Evolutionary conservation across 2,888 invertebrate species (phyloP).

Genomic region (Entomobrya multifasciata): DNA sequence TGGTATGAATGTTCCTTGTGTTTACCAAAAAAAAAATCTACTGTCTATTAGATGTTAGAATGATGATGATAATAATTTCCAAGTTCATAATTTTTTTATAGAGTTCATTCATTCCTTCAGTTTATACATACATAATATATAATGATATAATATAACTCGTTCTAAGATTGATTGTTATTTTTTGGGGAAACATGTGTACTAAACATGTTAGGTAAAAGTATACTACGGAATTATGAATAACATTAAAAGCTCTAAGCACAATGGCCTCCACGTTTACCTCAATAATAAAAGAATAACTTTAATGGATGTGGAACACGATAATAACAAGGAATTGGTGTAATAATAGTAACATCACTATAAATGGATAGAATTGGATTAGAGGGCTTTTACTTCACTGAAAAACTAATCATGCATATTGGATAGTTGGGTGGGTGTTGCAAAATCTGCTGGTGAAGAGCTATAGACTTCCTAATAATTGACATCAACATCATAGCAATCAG

Average conservation of each 20-base stretch:
- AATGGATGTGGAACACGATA: slow-evolving; percentile 28
- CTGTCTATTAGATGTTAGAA: neutral
- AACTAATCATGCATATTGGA: slow-evolving; percentile 66
- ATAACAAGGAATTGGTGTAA: neutral
- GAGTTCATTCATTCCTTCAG: slow-evolving; percentile 59
- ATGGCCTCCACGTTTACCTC: no score
- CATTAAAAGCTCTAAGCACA: no score
- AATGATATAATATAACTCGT: no score
- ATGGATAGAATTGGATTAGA: slow-evolving; percentile 40
- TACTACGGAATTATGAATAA: no score
- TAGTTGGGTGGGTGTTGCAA: slow-evolving; percentile 63
- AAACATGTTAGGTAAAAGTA: no score
- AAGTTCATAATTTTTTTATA: slow-evolving; percentile 58
- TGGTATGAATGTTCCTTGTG: slow-evolving; percentile 85
- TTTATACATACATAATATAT: no score
- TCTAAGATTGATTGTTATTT: slow-evolving; percentile 37
- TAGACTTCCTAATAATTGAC: slow-evolving; percentile 14
- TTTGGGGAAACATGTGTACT: neutral
- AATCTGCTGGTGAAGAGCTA: slow-evolving; percentile 52
- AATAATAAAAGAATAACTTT: slow-evolving; percentile 3
- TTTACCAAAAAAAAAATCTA: slow-evolving; percentile 33
- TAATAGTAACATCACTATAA: slow-evolving; percentile 16
- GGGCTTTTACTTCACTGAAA: slow-evolving; percentile 39
- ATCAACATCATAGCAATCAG: neutral
- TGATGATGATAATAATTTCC: slow-evolving; percentile 27